phyloP scores from a whole-genome alignment of 2,888 invertebrate species.

The Spicauda simplicius region DNA sequence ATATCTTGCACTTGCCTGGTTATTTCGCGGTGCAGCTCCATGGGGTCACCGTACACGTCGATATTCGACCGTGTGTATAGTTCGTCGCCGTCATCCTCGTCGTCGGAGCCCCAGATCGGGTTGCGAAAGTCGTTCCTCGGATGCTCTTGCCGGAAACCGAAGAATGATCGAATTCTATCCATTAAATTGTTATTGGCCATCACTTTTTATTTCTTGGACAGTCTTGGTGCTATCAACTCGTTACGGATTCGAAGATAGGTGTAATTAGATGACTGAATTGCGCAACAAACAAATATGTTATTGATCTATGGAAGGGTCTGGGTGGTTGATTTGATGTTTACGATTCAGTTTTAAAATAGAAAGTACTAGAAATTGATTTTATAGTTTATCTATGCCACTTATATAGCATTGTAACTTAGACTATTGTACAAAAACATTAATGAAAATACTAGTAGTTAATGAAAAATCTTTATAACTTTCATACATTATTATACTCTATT shows the following conservation, averaged over 20 bases:
- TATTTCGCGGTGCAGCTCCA: constrained; percentile 64
- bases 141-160: constrained; percentile 63
- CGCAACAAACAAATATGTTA: constrained; percentile 66
- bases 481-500: background rate
- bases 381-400: background rate
- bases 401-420: background rate
- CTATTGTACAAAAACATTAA: background rate
- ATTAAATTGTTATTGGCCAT: constrained; percentile 58
- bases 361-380: background rate
- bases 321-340: constrained; percentile 12
- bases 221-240: background rate
- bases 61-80: constrained; percentile 65
- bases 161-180: constrained; percentile 66
- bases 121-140: constrained; percentile 77
- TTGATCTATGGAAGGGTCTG: constrained; percentile 19
- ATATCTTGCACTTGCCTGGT: constrained; percentile 71
- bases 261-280: constrained; percentile 51
- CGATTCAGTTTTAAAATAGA: constrained; percentile 12
- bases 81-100: constrained; percentile 75
- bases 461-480: no score
- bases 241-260: background rate
- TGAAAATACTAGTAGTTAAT: no score
- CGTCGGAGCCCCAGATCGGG: constrained; percentile 78
- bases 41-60: constrained; percentile 49
- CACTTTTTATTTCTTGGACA: constrained; percentile 33